Conservation (phyloP, 1,140 invertebrate species). For the Thaumatotibia leucotreta region DNA sequence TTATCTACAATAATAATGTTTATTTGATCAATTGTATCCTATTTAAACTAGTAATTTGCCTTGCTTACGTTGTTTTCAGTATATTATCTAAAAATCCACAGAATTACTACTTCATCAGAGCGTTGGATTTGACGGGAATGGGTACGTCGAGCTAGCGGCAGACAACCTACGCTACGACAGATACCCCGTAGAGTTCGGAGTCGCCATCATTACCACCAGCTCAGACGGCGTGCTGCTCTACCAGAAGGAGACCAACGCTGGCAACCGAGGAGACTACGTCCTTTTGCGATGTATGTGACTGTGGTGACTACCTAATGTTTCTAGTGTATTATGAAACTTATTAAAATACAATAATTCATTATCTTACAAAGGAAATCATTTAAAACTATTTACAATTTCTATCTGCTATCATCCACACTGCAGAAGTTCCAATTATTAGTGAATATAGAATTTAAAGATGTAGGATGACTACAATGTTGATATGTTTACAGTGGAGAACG, state of each 20-base stretch:
- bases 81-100: neutral
- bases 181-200: slow-evolving; percentile 81
- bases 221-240: slow-evolving; percentile 91
- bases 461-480: too few species aligned
- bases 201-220: slow-evolving; percentile 88
- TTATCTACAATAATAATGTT: too few species aligned
- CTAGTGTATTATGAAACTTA: too few species aligned
- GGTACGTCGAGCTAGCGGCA: slow-evolving; percentile 89
- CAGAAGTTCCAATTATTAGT: too few species aligned
- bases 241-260: slow-evolving; percentile 87
- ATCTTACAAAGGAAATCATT: too few species aligned
- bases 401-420: too few species aligned
- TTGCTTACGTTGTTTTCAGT: neutral
- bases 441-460: too few species aligned
- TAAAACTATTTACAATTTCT: too few species aligned
- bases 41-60: too few species aligned
- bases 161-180: slow-evolving; percentile 81
- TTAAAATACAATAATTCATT: too few species aligned
- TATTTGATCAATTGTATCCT: too few species aligned
- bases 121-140: slow-evolving; percentile 88
- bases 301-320: slow-evolving; percentile 22
- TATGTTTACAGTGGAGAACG: slow-evolving; percentile 81
- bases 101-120: slow-evolving; percentile 76
- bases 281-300: slow-evolving; percentile 81
- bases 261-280: slow-evolving; percentile 84